Base-by-base conservation (phyloP, 2,113 vertebrate genomes). In the Hemibagrus wyckioides region DNA sequence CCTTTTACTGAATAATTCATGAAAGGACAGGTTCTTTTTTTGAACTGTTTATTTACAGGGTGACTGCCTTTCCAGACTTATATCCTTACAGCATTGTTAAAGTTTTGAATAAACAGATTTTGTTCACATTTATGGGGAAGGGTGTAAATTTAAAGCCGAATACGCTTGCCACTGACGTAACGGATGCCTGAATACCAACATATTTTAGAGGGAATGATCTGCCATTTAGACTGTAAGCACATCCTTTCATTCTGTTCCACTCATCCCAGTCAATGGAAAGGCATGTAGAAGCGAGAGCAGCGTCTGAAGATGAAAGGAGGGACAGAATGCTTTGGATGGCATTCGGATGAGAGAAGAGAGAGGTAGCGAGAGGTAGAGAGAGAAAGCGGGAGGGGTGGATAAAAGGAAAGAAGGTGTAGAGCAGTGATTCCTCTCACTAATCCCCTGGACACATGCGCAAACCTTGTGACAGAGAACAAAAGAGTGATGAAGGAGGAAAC, bases 371-470 rank as follows among this genome's bases (percentile, higher is more conserved):
- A n/a, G 23, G 80, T 83, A 88, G 88, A 87, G 90, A 90, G 88
- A 89, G 92, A 87, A 89, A 80, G 59, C 41, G 75, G 30, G 61
- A 77, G 89, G 88, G 87, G 87, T 88, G 91, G 89, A 91, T 87
- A 82, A 63, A 80, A 21, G 19, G 8, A 63, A 63, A 23, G n/a
- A 44, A 44, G 41, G 73, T 28, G 44, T 50, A 39, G n/a, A 79
- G 56, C 41, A 52, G 4, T 21, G 65, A 57, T 80, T 80, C 33
- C 52, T 14, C 52, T 80, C 19, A 14, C 48, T 84, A 84, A 84
- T 54, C 50, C 57, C 50, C 48, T 71, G 82, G 65, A 39, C 33
- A 17, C 65, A 50, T 9, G 48, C 19, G 25, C 19, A 44, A 33
- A 56, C 63, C 23, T 41, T 23, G 50, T 9, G 52, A 36, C 3